Percentiles rank a stretch among this genome's conserved stretches.
Conservation (phyloP, 2,113 vertebrate species). For the Aix galericulata region DNA sequence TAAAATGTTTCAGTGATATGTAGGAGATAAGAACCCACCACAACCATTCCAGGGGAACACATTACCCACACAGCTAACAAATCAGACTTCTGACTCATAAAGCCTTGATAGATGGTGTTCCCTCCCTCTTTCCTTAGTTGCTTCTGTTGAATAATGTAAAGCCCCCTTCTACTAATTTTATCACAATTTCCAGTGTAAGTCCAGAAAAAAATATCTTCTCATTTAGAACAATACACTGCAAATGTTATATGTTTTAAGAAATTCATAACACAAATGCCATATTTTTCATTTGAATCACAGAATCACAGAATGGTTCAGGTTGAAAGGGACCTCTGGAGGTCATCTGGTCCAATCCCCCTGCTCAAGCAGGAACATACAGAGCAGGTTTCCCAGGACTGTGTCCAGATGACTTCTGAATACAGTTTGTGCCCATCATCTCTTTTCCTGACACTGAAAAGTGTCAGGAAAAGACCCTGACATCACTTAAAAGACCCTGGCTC, state of each 20-base stretch:
- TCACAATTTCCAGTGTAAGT: not conserved
- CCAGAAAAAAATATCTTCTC: not conserved
- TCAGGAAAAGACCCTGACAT: not conserved
- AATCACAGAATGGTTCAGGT: not conserved
- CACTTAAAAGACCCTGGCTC: not conserved
- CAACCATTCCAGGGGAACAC: rapidly evolving
- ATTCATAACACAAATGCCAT: not conserved
- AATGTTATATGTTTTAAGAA: not conserved
- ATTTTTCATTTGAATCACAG: not conserved
- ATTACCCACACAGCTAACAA: not conserved
- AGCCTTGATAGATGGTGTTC: not conserved
- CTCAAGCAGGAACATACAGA: not conserved
- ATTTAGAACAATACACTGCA: not conserved
- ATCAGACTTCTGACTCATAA: not conserved
- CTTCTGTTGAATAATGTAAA: not conserved
- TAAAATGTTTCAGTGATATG: not conserved
- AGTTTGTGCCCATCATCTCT: not conserved
- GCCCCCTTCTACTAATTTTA: not conserved
- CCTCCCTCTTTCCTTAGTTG: not conserved
- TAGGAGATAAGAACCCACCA: not conserved
- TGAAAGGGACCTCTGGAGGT: not conserved
- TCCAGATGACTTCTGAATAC: no score
- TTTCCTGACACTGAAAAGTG: not conserved
- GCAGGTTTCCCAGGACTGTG: not conserved
- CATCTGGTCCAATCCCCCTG: not conserved